Evolutionary conservation across 2,113 vertebrate species (phyloP).

Genomic region (Theristicus caerulescens): DNA sequence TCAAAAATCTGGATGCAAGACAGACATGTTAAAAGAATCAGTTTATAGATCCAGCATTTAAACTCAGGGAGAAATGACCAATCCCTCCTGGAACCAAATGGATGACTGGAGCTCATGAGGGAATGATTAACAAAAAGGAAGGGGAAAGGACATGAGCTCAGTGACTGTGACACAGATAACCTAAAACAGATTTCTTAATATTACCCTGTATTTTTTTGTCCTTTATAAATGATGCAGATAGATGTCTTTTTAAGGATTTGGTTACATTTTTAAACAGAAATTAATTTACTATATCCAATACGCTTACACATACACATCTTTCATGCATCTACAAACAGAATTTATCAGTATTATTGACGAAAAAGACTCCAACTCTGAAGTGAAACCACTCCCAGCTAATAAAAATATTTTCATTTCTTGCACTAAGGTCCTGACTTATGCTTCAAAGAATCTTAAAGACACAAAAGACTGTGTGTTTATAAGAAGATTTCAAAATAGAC

Average conservation of each 20-base stretch:
- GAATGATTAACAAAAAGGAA: slow-evolving; percentile 68
- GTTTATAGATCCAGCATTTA: slow-evolving; percentile 9
- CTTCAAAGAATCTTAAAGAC: slow-evolving; percentile 15
- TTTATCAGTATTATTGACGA: background rate
- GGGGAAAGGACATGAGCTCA: slow-evolving; percentile 64
- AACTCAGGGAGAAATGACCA: background rate
- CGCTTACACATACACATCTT: background rate
- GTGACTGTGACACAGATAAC: slow-evolving; percentile 65
- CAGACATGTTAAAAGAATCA: background rate
- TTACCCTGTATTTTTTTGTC: background rate
- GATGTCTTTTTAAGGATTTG: background rate
- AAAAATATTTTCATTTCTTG: slow-evolving; percentile 37
- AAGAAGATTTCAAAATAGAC: slow-evolving; percentile 11
- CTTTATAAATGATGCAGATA: background rate
- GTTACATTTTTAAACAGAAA: background rate
- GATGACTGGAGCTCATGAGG: slow-evolving; percentile 60
- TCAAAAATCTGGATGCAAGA: background rate
- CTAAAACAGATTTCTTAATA: slow-evolving; percentile 55
- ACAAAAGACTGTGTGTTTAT: background rate
- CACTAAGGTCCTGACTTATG: background rate
- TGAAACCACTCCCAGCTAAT: slow-evolving; percentile 14
- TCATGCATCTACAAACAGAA: background rate
- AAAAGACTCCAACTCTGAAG: background rate
- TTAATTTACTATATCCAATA: background rate
- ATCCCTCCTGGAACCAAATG: slow-evolving; percentile 42